Conservation (phyloP, 2,888 invertebrate species). For the Acrobasis suavella region DNA sequence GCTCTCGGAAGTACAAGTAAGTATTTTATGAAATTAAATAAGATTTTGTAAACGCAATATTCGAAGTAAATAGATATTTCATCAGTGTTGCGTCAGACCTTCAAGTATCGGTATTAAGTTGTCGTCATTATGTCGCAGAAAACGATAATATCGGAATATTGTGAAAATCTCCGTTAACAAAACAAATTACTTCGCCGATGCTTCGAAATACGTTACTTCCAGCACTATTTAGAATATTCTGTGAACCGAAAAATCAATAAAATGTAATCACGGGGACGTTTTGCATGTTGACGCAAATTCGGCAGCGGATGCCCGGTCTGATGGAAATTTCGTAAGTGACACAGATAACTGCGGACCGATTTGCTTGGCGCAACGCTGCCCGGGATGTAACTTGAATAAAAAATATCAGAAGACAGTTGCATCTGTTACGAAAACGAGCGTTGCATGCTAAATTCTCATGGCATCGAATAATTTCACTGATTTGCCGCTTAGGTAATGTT, state of each 20-base stretch:
- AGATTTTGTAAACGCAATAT: slow-evolving; percentile 17
- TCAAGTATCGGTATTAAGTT: slow-evolving; percentile 15
- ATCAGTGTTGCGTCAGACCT: slow-evolving; percentile 4
- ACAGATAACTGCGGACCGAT: slow-evolving; percentile 35
- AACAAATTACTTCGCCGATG: background rate
- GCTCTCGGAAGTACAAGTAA: too few species aligned
- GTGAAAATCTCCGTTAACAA: background rate
- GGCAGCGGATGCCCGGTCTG: slow-evolving; percentile 25
- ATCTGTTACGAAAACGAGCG: slow-evolving; percentile 32
- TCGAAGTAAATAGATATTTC: slow-evolving; percentile 7
- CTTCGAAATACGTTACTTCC: slow-evolving; percentile 4
- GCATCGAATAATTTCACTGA: slow-evolving; percentile 31
- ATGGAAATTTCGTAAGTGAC: slow-evolving; percentile 32
- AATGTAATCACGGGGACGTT: slow-evolving; percentile 4
- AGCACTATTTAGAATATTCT: slow-evolving; percentile 12
- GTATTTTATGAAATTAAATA: background rate
- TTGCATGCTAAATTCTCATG: slow-evolving; percentile 30
- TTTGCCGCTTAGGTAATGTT: slow-evolving; percentile 24
- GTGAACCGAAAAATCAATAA: slow-evolving; percentile 14
- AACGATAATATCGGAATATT: slow-evolving; percentile 6
- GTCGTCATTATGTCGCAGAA: slow-evolving; percentile 11
- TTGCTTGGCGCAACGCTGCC: slow-evolving; percentile 32
- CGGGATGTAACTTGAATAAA: slow-evolving; percentile 34
- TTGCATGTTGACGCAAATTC: slow-evolving; percentile 21
- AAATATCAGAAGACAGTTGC: slow-evolving; percentile 30